A percentile compares a stretch with the other conserved stretches of the same genome.
phyloP scores from a whole-genome alignment of 1,140 invertebrate species.

The Lethocerus indicus region DNA sequence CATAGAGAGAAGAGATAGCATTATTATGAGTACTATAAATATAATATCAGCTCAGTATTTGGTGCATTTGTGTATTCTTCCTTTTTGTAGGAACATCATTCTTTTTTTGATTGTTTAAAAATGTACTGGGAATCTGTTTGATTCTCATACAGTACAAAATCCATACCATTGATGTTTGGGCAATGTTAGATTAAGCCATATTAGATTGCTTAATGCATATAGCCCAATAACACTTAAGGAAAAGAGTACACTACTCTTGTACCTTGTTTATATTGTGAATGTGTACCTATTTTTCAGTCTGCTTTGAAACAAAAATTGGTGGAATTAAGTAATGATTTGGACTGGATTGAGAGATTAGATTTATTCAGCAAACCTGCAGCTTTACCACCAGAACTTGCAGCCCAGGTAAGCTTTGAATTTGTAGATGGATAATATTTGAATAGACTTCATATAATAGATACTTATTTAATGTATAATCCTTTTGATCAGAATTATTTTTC shows the following conservation, averaged over 20 bases:
- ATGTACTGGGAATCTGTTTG: too few species aligned
- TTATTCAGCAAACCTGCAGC: constrained; percentile 54
- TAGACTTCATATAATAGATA: background rate
- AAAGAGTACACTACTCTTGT: background rate
- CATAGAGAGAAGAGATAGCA: background rate
- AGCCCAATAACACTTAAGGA: background rate
- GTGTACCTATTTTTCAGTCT: constrained; percentile 25
- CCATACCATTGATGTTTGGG: too few species aligned
- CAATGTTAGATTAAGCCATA: too few species aligned
- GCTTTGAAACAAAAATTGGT: constrained; percentile 52
- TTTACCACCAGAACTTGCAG: constrained; percentile 59
- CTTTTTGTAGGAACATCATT: too few species aligned
- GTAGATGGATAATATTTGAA: background rate
- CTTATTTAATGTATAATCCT: background rate
- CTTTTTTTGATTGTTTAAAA: too few species aligned
- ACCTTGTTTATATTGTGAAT: background rate
- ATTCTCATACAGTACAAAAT: too few species aligned
- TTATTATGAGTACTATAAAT: background rate
- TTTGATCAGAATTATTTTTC: constrained; percentile 1
- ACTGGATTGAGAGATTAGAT: constrained; percentile 77
- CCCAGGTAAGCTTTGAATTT: constrained; percentile 34
- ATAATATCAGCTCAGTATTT: too few species aligned
- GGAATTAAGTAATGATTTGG: constrained; percentile 49
- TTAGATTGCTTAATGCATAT: too few species aligned
- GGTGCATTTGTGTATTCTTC: too few species aligned